Base-by-base conservation (phyloP, 2,888 invertebrate species). In the Pimpla rufipes region DNA sequence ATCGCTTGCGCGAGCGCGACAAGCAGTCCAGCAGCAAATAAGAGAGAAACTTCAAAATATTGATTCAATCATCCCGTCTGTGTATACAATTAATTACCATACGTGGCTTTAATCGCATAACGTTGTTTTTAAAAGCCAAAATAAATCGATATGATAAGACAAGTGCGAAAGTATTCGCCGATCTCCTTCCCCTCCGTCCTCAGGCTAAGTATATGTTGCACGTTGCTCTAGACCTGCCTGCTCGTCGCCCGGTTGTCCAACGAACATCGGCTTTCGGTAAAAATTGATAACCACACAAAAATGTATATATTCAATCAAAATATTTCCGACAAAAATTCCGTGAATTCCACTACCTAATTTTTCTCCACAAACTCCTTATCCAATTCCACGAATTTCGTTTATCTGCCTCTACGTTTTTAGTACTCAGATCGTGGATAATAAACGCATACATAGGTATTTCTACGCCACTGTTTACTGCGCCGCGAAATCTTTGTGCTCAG, bases 1-100 rank as follows among this genome's bases (percentile, higher is more conserved):
- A 71, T 68, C 88, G 88, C 42, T 85, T 88, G 79, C 79, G 86
- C 10, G 75, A 85, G 64, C 80, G 85, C 18, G 84, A 86, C 62
- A 35, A 18, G 23, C 64, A 79, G 23, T 74, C 80, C 18, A 64
- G 52, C 35, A 77, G 75, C 37, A 50, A 79, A 79, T 71, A 75
- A 74, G 10, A 21, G 6, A 23, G 13, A n/a, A n/a, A 21, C n/a
- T 40, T 45, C 0, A 11, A 6, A n/a, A 6, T 37, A 16, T 16
- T 35, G 6, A 35, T 37, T 59, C 7, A 0, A 1, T 37, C n/a
- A 64, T 64, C 6, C 2, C 23, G 29, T 11, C 11, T 66, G n/a
- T 66, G 66, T 45, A 45, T 45, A 66, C 23, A 21, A 45, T 45
- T 42, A 18, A 64, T 40, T 21, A 66, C 23, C 23, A 21, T 64